Evolutionary conservation across 1,140 invertebrate genomes (phyloP).

Genomic region (Drosophila murphyi): DNA sequence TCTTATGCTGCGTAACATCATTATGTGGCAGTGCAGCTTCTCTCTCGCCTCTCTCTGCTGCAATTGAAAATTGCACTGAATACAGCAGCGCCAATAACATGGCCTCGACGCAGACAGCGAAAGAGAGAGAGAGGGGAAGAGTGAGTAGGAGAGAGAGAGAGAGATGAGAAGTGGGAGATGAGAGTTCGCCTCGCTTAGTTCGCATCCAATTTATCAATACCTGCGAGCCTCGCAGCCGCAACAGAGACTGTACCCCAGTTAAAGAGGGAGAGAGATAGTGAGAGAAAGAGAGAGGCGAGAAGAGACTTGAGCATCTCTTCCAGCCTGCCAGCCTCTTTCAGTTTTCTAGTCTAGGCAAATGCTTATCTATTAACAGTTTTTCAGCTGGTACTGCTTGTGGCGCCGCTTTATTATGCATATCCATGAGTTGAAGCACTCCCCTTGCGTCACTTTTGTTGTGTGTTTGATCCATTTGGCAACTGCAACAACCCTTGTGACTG

Average conservation of each 20-base stretch:
- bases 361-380: constrained; percentile 42
- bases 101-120: constrained; percentile 23
- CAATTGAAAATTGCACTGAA: constrained; percentile 57
- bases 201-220: constrained; percentile 49
- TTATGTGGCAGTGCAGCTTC: constrained; percentile 12
- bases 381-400: constrained; percentile 4
- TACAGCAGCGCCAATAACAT: constrained; percentile 16
- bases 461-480: constrained; percentile 3
- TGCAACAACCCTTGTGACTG: constrained; percentile 31
- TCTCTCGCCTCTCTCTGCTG: constrained; percentile 21
- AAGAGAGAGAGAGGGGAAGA: background rate
- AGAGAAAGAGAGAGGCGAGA: background rate
- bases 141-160: background rate
- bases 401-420: constrained; percentile 40
- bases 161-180: constrained; percentile 3
- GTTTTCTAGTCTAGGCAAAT: constrained; percentile 9
- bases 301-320: background rate
- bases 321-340: constrained; percentile 9
- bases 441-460: background rate
- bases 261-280: background rate
- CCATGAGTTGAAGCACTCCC: background rate
- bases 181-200: constrained; percentile 26
- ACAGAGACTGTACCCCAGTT: constrained; percentile 43
- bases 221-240: constrained; percentile 25
- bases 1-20: constrained; percentile 6